Conservation (phyloP, 2,797 vertebrate genomes). For the Anguilla megastoma region DNA sequence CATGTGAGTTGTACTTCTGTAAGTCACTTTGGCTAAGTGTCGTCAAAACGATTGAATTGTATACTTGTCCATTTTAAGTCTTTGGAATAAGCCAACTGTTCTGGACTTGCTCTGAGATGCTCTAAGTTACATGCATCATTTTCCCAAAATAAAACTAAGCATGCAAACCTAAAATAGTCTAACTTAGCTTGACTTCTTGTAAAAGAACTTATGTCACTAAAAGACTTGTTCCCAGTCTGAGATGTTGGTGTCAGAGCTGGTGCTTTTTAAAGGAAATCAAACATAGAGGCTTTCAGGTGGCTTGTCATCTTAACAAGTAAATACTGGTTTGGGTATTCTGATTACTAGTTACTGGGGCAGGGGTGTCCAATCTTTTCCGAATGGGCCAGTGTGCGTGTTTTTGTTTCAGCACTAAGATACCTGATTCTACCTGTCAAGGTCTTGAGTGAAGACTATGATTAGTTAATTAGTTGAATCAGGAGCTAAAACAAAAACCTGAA, state of each 20-base stretch:
- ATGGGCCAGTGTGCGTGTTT: too few species aligned
- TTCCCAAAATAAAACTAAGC: neutral
- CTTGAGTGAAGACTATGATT: too few species aligned
- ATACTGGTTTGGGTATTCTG: neutral
- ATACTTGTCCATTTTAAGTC: neutral
- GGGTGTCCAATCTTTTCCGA: too few species aligned
- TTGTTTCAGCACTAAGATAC: too few species aligned
- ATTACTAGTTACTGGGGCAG: neutral
- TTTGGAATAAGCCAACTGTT: neutral
- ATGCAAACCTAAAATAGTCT: neutral
- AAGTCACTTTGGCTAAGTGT: neutral
- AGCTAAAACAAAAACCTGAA: too few species aligned
- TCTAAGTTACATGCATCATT: neutral
- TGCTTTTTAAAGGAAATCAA: neutral
- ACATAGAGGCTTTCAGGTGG: neutral
- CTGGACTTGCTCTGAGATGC: neutral
- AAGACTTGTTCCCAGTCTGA: neutral
- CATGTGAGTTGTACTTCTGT: too few species aligned
- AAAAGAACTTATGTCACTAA: neutral
- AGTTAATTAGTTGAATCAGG: too few species aligned
- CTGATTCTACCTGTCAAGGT: too few species aligned
- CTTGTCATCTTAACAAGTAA: neutral
- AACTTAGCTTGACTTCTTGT: neutral
- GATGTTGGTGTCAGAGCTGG: conserved; percentile 13
- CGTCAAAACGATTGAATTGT: neutral